Base-by-base conservation (phyloP, 2,888 invertebrate species). In the Hirtodrosophila histrioides region DNA sequence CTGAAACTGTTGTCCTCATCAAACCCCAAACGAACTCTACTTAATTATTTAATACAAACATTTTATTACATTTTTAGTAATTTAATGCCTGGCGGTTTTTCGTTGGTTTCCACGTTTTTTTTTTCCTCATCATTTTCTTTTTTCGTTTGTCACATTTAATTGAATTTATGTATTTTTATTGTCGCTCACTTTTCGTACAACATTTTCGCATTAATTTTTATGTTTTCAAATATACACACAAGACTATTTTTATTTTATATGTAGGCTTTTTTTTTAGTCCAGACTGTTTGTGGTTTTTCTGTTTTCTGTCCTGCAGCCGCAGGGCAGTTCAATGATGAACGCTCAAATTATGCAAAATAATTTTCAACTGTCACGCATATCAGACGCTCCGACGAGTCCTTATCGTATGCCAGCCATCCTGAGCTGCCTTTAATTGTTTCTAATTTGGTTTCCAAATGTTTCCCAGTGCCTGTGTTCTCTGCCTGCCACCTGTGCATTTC, bases 101-200 rank as follows among this genome's bases (percentile, higher is more conserved):
- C 44, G 31, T 62, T 53, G 29, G 41, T 54, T 84, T 44, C 48
- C 37, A 51, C 17, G 46, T 55, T 58, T 55, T 48, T 55, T 58
- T 55, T 40, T 50, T 56, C 35, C 7, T 23, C 8, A 43, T 37
- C 29, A 24, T 61, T 63, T 67, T 65, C 53, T 44, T 51, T 54
- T 66, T 80, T 68, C 65, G 65, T 83, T 70, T 85, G 88, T 88
- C 84, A 87, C 87, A 85, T 86, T 85, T 88, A 85, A 88, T 85
- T 88, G 87, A 88, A 87, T 88, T 85, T 88, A 88, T 88, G 88
- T 88, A 84, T 86, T 86, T 84, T 75, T 71, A 75, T 67, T 78
- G 77, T 87, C 76, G 68, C 39, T 60, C 65, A 51, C 48, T 51
- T 63, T 68, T 57, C 68, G 62, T 75, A 84, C 88, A 84, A 43